Conservation (phyloP, 2,888 invertebrate genomes). For the Parnassius smintheus region DNA sequence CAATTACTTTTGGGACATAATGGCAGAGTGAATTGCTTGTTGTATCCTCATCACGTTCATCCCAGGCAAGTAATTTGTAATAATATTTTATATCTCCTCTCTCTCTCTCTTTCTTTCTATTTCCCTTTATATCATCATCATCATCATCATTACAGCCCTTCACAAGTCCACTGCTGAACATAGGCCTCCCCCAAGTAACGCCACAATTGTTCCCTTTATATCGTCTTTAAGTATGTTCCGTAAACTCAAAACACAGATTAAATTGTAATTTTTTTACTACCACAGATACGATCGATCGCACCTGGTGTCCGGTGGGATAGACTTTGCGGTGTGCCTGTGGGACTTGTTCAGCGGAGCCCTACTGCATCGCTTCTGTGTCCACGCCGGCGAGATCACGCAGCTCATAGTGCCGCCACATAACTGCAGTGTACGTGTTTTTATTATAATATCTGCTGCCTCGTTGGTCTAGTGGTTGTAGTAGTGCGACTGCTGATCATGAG, state of each 20-base stretch:
- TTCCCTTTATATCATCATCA: too few relatives aligned
- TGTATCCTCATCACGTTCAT: constrained; percentile 96
- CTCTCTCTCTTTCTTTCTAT: too few relatives aligned
- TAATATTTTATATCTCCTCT: too few relatives aligned
- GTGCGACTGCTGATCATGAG: too few relatives aligned
- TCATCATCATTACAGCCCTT: too few relatives aligned
- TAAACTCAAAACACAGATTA: too few relatives aligned
- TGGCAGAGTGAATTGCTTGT: constrained; percentile 95
- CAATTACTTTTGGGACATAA: constrained; percentile 94
- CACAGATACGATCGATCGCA: constrained; percentile 90
- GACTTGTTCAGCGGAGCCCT: constrained; percentile 94
- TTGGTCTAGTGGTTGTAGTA: too few relatives aligned
- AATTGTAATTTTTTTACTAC: background rate
- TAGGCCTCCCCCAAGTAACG: too few relatives aligned
- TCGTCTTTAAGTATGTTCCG: too few relatives aligned
- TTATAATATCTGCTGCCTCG: too few relatives aligned
- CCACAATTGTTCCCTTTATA: too few relatives aligned
- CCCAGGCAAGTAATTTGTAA: constrained; percentile 72
- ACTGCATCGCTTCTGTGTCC: constrained; percentile 97
- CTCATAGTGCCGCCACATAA: constrained; percentile 96
- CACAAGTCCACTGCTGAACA: too few relatives aligned
- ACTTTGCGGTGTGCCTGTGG: constrained; percentile 98
- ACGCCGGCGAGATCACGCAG: constrained; percentile 98
- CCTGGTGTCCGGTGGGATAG: constrained; percentile 97
- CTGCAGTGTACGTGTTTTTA: constrained; percentile 84